These are phyloP conservation scores for Okapia johnstoni DNA, from an alignment of 2,113 vertebrate species.

Conservation along the genomic window DNA sequence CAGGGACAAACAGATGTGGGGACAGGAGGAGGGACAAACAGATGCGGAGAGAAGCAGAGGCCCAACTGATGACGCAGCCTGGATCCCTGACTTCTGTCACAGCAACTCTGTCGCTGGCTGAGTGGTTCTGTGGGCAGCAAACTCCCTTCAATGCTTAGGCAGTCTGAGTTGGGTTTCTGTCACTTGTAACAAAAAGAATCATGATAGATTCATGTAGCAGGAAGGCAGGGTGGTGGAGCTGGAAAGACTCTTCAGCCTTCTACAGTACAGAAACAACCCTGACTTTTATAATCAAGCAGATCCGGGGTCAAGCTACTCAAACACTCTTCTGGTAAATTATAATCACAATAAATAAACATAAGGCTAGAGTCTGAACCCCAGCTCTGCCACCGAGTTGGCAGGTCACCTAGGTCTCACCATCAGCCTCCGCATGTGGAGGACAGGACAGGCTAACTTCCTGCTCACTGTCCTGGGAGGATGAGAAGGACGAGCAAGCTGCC, in stretches of 20 bases:
- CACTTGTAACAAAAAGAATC: background rate
- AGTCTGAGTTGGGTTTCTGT: background rate
- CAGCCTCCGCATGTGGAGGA: accelerated
- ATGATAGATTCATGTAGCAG: background rate
- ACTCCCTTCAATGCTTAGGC: background rate
- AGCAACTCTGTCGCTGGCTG: background rate
- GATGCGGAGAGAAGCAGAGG: background rate
- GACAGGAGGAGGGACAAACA: background rate
- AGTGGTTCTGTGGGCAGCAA: background rate
- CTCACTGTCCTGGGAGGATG: background rate
- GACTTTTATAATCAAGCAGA: background rate
- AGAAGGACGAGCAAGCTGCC: background rate
- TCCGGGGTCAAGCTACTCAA: background rate
- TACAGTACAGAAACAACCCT: accelerated
- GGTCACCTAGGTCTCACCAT: background rate
- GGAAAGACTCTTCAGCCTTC: background rate
- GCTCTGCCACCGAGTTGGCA: background rate
- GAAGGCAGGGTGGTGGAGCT: background rate
- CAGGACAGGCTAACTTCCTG: too few relatives aligned
- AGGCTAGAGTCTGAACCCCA: background rate
- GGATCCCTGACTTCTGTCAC: background rate
- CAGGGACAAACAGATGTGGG: background rate
- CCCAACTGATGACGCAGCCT: background rate
- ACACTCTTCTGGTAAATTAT: background rate
- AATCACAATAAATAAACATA: background rate